Base-by-base conservation (phyloP, 2,797 vertebrate genomes). In the Urocyon cinereoargenteus region DNA sequence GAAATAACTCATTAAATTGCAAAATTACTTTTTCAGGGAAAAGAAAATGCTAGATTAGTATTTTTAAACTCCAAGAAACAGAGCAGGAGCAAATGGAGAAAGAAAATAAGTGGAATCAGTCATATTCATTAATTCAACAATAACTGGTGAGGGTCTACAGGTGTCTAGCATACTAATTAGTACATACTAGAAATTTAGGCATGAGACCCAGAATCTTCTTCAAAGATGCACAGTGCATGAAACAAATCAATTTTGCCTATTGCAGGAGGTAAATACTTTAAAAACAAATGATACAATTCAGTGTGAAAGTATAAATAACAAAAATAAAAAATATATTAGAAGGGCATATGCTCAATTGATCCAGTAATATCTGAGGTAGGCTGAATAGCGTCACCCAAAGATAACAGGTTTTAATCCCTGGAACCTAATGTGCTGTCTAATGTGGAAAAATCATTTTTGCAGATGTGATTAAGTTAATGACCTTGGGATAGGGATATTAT, bases 1-100 rank as follows among this genome's bases (percentile, higher is more conserved):
- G 15, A 90, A 94, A 85, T 73, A 90, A 14, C 51, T 79, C 57
- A 89, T 55, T 86, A 87, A 87, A 82, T 90, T 68, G 64, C 7
- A 92, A 13, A 55, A 66, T 62, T 53, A 51, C 21, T 83, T 84
- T 59, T 82, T 82, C 22, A 64, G 86, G 53, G 18, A 86, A 78
- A 82, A 59, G 2, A 82, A 91, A 95, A 82, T 61, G 3, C 22
- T 59, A 21, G 5, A 10, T 85, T 61, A 72, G 22, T 66, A 24
- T 51, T 53, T 78, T 70, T 51, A 68, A 59, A 57, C 4, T 40
- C 8, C 2, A 85, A 83, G 45, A 72, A 79, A 16, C 3, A 85
- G 57, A 93, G 26, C 72, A 6, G 31, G 26, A 64, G 15, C 14
- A 85, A 14, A 82, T 5, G 1, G 4, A 62, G 21, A 55, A 49